Base-by-base conservation (phyloP, 2,888 invertebrate species). In the Aporophyla lueneburgensis region DNA sequence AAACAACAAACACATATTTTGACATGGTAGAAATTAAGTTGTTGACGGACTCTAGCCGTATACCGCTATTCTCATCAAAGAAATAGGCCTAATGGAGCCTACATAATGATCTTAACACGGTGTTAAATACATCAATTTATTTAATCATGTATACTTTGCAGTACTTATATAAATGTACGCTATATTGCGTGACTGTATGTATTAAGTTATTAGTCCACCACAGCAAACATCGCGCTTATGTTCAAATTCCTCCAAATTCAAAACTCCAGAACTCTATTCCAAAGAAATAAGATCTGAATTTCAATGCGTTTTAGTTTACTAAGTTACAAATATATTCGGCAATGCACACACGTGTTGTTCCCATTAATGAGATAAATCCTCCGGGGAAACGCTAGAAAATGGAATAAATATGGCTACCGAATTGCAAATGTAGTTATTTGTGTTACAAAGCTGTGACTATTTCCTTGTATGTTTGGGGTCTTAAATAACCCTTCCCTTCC, bases 331-430 rank as follows among this genome's bases (percentile, higher is more conserved):
- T 54, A 76, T 62, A 85, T 85, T 84, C 81, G 80, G 81, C 73
- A 76, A 77, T 86, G 86, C 83, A 87, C 86, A 86, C 88, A 91
- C 90, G 89, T 92, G 90, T 87, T 92, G 91, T 92, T 88, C 83
- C 86, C 89, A 89, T 92, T 93, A 93, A 93, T 92, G 91, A 92
- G 91, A 92, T 92, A 90, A 92, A 91, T 88, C 91, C 93, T 90
- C 87, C 21, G 85, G 92, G 93, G 89, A 92, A 88, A 84, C 82
- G 89, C 82, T 90, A 89, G 90, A 89, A 91, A 91, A 91, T 91
- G 89, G 89, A 91, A 90, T 91, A 91, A 91, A 90, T 89, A 91
- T 88, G 85, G 88, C 86, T 85, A 85, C 90, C 77, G 86, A 90
- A 92, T 92, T 88, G 90, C 88, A 91, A 91, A 91, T 90, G 88